phyloP scores from a whole-genome alignment of 2,797 vertebrate genomes.

The Myotis findleyi region DNA sequence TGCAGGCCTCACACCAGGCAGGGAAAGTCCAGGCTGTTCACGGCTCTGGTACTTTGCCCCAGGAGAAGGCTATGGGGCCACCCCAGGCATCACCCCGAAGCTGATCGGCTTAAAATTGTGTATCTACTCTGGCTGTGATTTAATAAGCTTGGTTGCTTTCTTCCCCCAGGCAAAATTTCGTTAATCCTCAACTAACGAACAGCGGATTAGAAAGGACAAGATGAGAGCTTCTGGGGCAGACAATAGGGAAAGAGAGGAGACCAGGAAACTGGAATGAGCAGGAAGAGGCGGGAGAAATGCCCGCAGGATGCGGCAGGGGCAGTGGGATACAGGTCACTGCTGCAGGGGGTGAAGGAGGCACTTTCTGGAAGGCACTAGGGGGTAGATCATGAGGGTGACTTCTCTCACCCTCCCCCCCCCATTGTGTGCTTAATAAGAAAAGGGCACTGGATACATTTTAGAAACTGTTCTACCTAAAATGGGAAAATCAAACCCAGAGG shows the following conservation, averaged over 20 bases:
- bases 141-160: background rate
- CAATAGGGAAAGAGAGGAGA: background rate
- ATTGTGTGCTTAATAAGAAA: background rate
- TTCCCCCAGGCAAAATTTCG: background rate
- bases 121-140: background rate
- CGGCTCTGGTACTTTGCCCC: background rate
- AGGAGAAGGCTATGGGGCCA: background rate
- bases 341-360: accelerated
- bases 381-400: no score
- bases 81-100: background rate
- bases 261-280: background rate
- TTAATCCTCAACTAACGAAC: background rate
- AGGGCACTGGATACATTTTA: background rate
- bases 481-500: background rate
- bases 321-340: background rate
- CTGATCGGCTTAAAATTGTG: background rate
- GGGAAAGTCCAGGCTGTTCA: background rate
- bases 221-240: background rate
- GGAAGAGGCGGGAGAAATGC: background rate
- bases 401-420: no score
- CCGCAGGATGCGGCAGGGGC: background rate
- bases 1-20: background rate
- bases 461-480: background rate
- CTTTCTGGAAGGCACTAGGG: background rate
- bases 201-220: background rate